phyloP scores from a whole-genome alignment of 2,113 vertebrate genomes.

The Pteruthius melanotis region DNA sequence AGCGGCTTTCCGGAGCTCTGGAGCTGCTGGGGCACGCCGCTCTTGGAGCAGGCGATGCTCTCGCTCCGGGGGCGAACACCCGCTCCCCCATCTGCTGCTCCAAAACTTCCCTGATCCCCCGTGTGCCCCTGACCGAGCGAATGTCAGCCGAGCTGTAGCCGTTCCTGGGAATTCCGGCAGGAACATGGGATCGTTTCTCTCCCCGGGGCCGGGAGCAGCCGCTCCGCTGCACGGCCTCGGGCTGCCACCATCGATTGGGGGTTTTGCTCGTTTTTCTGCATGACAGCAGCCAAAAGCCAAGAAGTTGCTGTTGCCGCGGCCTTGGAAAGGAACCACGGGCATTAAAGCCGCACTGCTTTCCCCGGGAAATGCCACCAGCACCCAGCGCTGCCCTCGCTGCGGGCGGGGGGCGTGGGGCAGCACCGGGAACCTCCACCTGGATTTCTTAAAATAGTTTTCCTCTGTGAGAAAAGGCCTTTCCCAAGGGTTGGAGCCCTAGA shows the following conservation, averaged over 20 bases:
- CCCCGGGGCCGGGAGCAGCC: neutral
- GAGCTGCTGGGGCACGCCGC: rapidly evolving
- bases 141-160: neutral
- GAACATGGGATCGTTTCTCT: neutral
- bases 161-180: neutral
- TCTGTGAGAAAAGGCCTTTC: neutral
- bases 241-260: rapidly evolving
- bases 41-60: rapidly evolving
- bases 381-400: rapidly evolving
- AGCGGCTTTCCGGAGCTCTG: rapidly evolving
- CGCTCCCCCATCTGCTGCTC: neutral
- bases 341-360: rapidly evolving
- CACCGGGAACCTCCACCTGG: neutral
- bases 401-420: rapidly evolving
- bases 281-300: rapidly evolving
- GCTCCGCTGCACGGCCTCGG: rapidly evolving
- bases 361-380: rapidly evolving
- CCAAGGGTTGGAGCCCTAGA: neutral
- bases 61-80: neutral
- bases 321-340: neutral
- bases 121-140: neutral
- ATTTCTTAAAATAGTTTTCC: neutral
- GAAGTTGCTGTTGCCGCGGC: rapidly evolving
- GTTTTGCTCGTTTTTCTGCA: rapidly evolving
- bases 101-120: neutral